Base-by-base conservation (phyloP, 2,113 vertebrate species). In the Madoqua kirkii region DNA sequence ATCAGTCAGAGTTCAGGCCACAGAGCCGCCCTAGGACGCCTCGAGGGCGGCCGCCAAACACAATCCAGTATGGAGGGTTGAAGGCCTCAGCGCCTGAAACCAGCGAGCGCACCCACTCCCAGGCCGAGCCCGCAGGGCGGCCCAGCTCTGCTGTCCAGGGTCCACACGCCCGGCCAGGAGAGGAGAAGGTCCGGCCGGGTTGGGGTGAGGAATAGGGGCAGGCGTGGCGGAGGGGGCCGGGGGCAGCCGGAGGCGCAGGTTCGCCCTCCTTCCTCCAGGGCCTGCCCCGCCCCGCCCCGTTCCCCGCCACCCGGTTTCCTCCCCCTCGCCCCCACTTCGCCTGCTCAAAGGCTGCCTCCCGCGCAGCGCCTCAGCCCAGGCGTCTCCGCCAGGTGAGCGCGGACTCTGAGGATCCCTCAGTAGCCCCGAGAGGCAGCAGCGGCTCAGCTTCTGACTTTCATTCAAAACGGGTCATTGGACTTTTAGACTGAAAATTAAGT, bases 11-110 rank as follows among this genome's bases (percentile, higher is more conserved):
- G 25, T 62, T 67, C 87, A 2, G 33, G 0, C 36, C 89, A 13
- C 4, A 0, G 29, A 19, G 45, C 8, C 21, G 19, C 19, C 33
- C 11, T 23, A 33, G 5, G 12, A 36, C 2, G 31, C 31, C 19
- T 11, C 31, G 16, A 87, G 50, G 40, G 31, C 87, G 59, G 89
- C 92, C 95, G 96, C 94, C 60, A 97, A 88, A 54, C 10, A 82
- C 3, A 3, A 95, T 19, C 4, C 23, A 4, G 13, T 33, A 40
- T 54, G 57, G 71, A 74, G 92, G 89, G 4, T 3, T 55, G 76
- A 3, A 43, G 71, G 62, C 31, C 93, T 93, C 92, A 91, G 92
- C 19, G 64, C 82, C 91, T 8, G 0, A 57, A 84, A 74, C 23
- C 17, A 85, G 62, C n/a, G 40, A 43, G 40, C 40, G 40, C 40